Conservation (phyloP, 1,140 invertebrate species). For the Trichomalopsis sarcophagae region DNA sequence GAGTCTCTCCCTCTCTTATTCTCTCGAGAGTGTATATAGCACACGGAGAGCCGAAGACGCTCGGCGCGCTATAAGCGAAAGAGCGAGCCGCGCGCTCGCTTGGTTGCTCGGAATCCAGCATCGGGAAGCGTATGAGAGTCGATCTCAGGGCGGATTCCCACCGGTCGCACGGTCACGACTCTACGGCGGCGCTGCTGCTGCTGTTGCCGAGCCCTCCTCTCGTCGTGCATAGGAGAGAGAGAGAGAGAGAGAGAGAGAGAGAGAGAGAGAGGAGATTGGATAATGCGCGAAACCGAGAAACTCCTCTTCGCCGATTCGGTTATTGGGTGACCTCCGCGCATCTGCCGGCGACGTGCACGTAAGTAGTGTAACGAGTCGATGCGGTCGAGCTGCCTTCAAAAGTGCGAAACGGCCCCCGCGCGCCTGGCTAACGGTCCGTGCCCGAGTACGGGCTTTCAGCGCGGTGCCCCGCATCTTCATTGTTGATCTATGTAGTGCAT, state of each 20-base stretch:
- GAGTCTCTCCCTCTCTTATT: background rate
- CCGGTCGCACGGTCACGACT: conserved; percentile 72
- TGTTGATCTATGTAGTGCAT: background rate
- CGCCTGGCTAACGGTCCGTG: background rate
- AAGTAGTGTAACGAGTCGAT: background rate
- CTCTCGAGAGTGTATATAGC: background rate
- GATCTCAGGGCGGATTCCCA: conserved; percentile 74
- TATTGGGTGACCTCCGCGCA: background rate
- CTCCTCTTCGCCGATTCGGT: background rate
- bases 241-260: too few species aligned
- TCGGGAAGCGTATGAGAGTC: conserved; percentile 70
- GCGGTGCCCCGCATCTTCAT: background rate
- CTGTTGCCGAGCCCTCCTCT: conserved; percentile 25
- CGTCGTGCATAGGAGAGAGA: background rate
- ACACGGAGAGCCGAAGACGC: background rate
- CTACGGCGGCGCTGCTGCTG: conserved; percentile 49
- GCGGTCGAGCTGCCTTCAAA: background rate
- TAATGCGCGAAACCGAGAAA: background rate
- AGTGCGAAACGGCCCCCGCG: background rate
- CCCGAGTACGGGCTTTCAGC: too few species aligned
- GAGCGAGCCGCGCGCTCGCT: conserved; percentile 16
- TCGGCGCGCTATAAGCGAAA: conserved; percentile 10
- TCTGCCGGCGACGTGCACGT: background rate
- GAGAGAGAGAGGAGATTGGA: background rate
- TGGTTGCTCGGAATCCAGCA: conserved; percentile 37